These are phyloP conservation scores for Allolobophora icterica DNA, from an alignment of 2,888 invertebrate genomes.

Conservation along the genomic window DNA sequence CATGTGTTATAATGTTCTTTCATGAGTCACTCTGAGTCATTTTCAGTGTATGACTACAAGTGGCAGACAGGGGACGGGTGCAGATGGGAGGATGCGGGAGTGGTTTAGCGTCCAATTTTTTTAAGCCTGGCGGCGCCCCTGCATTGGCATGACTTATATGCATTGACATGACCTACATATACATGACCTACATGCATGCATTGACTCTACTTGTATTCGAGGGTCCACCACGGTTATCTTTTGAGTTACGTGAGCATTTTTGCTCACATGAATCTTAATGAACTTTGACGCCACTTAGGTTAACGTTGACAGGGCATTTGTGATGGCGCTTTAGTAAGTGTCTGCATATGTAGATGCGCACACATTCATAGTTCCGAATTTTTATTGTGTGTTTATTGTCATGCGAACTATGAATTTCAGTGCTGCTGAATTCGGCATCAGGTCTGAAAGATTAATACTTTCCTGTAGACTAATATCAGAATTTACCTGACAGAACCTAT, in stretches of 20 bases:
- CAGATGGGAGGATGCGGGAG: no score
- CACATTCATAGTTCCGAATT: neutral
- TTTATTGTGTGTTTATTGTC: neutral
- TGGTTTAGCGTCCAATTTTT: no score
- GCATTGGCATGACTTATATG: no score
- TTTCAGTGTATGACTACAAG: no score
- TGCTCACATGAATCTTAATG: neutral
- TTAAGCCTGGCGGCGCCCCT: no score
- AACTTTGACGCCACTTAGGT: neutral
- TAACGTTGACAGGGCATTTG: neutral
- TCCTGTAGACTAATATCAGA: neutral
- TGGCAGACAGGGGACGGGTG: no score
- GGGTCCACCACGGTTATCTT: neutral
- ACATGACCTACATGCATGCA: neutral
- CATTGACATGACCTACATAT: no score
- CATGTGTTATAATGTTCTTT: no score
- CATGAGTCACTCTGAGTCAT: no score
- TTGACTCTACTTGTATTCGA: neutral
- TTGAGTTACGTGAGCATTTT: neutral
- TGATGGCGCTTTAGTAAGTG: neutral
- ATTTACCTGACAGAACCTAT: no score
- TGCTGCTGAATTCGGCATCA: neutral
- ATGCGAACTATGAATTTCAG: neutral
- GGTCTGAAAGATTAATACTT: neutral
- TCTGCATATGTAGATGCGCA: neutral